Conservation (phyloP, 2,113 vertebrate genomes). For the Hippocampus zosterae region DNA sequence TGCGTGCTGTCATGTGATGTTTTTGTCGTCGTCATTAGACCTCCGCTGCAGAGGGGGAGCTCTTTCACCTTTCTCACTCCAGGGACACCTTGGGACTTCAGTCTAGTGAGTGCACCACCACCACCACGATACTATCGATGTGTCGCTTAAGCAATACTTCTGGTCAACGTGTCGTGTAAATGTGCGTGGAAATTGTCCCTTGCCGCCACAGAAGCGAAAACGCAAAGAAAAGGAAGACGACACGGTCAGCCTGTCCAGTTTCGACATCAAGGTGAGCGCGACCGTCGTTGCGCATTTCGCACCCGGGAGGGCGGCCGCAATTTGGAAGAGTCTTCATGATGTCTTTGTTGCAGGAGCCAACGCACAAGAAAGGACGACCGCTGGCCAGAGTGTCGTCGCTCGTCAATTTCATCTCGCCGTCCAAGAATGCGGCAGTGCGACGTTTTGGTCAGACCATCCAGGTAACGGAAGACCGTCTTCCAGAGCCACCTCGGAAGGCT, state of each 20-base stretch:
- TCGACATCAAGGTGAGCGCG: constrained; percentile 64
- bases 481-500: too few species aligned
- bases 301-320: not conserved
- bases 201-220: constrained; percentile 59
- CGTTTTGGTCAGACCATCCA: constrained; percentile 96
- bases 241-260: constrained; percentile 64
- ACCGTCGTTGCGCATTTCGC: not conserved
- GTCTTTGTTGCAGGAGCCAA: constrained; percentile 80
- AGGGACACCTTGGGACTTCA: constrained; percentile 68
- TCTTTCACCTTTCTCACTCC: constrained; percentile 69
- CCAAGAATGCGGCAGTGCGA: constrained; percentile 91
- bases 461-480: too few species aligned
- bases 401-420: constrained; percentile 94
- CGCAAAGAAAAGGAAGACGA: constrained; percentile 68
- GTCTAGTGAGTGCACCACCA: constrained; percentile 47
- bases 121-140: not conserved
- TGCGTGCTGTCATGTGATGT: not conserved
- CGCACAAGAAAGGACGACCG: constrained; percentile 88
- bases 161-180: not conserved
- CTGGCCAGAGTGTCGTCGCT: constrained; percentile 90
- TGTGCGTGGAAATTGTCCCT: not conserved
- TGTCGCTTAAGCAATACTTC: too few species aligned
- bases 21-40: constrained; percentile 32
- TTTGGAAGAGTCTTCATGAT: constrained; percentile 5
- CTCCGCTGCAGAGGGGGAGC: constrained; percentile 61